Evolutionary conservation across 1,140 invertebrate genomes (phyloP).

Genomic region (Pseudomyrmex cubaensis): DNA sequence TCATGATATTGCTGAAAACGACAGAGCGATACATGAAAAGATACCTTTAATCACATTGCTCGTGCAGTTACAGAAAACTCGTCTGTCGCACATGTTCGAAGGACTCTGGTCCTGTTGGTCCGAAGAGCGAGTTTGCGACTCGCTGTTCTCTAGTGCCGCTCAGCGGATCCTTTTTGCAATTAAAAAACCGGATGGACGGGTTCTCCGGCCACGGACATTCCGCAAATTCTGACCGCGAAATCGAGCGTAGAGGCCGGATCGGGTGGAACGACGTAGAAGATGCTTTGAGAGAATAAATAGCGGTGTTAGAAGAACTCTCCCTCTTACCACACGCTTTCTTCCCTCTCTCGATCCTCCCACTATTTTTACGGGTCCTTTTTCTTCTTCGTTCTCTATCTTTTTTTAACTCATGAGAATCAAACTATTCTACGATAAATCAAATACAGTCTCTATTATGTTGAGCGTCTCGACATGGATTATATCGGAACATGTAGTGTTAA

Average conservation of each 20-base stretch:
- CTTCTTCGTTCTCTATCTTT: constrained; percentile 3
- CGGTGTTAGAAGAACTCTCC: constrained; percentile 63
- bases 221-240: constrained; percentile 84
- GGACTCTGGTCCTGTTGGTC: constrained; percentile 61
- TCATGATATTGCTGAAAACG: no score
- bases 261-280: constrained; percentile 44
- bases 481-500: constrained; percentile 48
- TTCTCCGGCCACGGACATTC: constrained; percentile 82
- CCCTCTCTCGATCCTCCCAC: constrained; percentile 38
- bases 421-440: neutral
- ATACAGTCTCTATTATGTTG: constrained; percentile 32
- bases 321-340: constrained; percentile 17
- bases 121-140: constrained; percentile 60
- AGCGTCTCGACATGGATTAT: constrained; percentile 33
- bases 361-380: constrained; percentile 38
- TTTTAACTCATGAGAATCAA: constrained; percentile 12
- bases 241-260: constrained; percentile 70
- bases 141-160: constrained; percentile 58
- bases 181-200: constrained; percentile 85
- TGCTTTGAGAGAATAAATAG: constrained; percentile 74
- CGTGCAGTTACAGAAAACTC: constrained; percentile 7
- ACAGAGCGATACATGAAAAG: no score
- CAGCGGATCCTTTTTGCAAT: constrained; percentile 84
- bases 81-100: constrained; percentile 54
- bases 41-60: neutral